A percentile compares a stretch with the other conserved stretches of the same genome.
Evolutionary conservation across 2,797 vertebrate genomes (phyloP).

Genomic region (Helostoma temminkii): DNA sequence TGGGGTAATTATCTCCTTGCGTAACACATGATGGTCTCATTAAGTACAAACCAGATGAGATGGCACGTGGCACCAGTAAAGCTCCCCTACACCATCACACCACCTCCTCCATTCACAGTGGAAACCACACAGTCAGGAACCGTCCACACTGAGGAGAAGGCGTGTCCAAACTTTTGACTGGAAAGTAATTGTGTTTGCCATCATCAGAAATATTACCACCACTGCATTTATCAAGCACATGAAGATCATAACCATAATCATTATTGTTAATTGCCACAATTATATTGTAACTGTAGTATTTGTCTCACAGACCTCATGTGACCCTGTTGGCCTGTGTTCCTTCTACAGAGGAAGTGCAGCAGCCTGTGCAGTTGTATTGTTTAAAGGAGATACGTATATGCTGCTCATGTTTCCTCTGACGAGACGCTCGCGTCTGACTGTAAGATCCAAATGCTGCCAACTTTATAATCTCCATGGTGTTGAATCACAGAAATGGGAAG

Average conservation of each 20-base stretch:
- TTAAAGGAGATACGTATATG: conserved; percentile 49
- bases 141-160: too few relatives aligned
- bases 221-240: not conserved
- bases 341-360: conserved; percentile 53
- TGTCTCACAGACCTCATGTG: conserved; percentile 5
- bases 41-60: too few relatives aligned
- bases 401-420: conserved; percentile 51
- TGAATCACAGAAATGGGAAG: not conserved
- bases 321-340: conserved; percentile 4
- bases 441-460: not conserved
- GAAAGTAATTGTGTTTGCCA: too few relatives aligned
- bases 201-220: not conserved
- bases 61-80: too few relatives aligned
- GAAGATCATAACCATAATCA: not conserved
- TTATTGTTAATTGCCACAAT: not conserved
- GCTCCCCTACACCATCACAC: too few relatives aligned
- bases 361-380: conserved; percentile 59
- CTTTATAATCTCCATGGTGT: not conserved
- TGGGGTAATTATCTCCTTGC: too few relatives aligned
- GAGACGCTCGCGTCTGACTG: conserved; percentile 3
- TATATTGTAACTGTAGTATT: not conserved
- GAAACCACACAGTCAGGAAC: too few relatives aligned
- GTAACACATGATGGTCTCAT: too few relatives aligned
- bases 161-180: too few relatives aligned
- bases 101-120: too few relatives aligned